These are phyloP conservation scores for Gorsachius goisagi DNA, from an alignment of 2,113 vertebrate species.

Conservation along the genomic window DNA sequence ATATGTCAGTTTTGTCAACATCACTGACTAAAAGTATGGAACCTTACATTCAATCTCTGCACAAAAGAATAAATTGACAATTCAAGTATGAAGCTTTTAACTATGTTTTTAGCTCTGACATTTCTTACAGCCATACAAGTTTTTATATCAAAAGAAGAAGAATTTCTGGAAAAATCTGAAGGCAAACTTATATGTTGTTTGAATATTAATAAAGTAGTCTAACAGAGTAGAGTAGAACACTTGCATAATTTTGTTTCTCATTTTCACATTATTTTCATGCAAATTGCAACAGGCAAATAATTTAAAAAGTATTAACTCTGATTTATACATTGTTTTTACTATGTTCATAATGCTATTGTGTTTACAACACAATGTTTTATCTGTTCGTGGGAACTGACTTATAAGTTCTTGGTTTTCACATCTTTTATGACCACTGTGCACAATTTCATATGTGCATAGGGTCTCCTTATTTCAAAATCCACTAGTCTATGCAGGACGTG, in stretches of 20 bases:
- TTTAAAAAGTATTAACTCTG: not conserved
- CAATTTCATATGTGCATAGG: not conserved
- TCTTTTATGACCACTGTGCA: not conserved
- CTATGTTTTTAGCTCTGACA: conserved; percentile 15
- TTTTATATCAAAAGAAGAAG: not conserved
- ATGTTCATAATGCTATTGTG: not conserved
- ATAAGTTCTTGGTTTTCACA: not conserved
- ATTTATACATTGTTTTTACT: not conserved
- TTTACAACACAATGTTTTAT: not conserved
- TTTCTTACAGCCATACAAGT: not conserved
- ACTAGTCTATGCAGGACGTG: not conserved
- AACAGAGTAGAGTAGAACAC: not conserved
- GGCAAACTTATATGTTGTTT: not conserved
- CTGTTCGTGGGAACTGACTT: not conserved
- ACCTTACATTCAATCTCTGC: not conserved
- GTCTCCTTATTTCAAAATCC: not conserved
- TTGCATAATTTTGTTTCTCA: not conserved
- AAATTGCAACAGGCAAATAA: not conserved
- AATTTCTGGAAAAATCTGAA: not conserved
- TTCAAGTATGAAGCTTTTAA: conserved; percentile 44
- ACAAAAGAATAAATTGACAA: conserved; percentile 52
- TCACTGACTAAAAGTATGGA: conserved; percentile 36
- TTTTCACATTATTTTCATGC: not conserved
- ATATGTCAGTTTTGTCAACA: conserved; percentile 65
- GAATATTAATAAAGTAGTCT: not conserved